Percentiles rank a stretch among this genome's conserved stretches.
These are phyloP conservation scores for Psammodynastes pulverulentus DNA, from an alignment of 2,113 vertebrate genomes.

Conservation along the genomic window DNA sequence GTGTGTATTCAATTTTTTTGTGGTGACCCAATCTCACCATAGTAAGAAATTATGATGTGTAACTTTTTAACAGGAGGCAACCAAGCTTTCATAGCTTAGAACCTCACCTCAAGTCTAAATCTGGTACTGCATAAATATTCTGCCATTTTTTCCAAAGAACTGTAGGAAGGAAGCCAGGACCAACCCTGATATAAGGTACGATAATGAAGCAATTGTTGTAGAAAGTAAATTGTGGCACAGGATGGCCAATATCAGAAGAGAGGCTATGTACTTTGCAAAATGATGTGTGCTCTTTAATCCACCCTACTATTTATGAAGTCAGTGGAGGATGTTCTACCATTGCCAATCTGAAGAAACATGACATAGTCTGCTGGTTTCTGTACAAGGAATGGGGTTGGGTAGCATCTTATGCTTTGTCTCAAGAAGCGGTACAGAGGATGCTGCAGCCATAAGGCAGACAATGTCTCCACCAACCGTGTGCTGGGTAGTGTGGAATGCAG, in stretches of 20 bases:
- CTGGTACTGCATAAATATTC: background rate
- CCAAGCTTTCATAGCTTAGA: background rate
- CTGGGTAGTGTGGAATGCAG: slow-evolving; percentile 9
- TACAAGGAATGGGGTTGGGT: background rate
- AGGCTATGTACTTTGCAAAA: background rate
- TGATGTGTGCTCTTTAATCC: background rate
- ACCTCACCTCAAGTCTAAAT: background rate
- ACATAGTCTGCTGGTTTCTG: background rate
- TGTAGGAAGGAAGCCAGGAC: background rate
- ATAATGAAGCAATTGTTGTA: background rate
- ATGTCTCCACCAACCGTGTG: background rate
- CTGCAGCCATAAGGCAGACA: background rate
- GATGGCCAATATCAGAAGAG: background rate
- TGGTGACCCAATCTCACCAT: background rate
- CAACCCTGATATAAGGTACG: background rate
- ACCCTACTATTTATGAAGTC: background rate
- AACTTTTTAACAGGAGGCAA: background rate
- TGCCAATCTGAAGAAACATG: background rate
- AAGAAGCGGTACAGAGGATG: background rate
- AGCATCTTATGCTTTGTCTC: background rate
- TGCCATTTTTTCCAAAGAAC: background rate
- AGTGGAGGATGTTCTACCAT: background rate
- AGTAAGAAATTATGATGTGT: background rate
- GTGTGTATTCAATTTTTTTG: background rate
- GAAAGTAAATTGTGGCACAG: background rate